Base-by-base conservation (phyloP, 2,113 vertebrate species). In the Oostethus manadensis region DNA sequence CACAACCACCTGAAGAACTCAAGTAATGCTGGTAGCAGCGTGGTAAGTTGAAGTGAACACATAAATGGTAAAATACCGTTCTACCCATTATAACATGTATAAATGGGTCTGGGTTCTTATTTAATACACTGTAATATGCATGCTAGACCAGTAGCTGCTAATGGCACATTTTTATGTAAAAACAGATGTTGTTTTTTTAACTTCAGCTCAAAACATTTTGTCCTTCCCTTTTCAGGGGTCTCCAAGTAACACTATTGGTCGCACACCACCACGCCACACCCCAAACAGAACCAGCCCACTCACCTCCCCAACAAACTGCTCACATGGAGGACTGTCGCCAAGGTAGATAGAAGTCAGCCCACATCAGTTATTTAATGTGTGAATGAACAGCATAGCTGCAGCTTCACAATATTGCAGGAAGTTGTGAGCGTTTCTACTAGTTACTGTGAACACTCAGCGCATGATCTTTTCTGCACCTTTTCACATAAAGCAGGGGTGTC, bases 1-100 rank as follows among this genome's bases (percentile, higher is more conserved):
- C 96, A 99, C 78, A 97, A 92, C 83, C 95, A 99, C 88, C 91
- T 99, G 78, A 98, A 98, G 90, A 99, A 96, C 86, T 94, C 94
- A 61, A 97, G 94, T 86, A 98, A 96, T 80, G 92, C 92, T 61
- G 79, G 81, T 78, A 82, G 84, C 79, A 90, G 83, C 67, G 89
- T 97, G 93, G 97, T 98, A 73, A 90, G 88, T 73, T 16, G 8
- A 17, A 14, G 17, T 8, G 26, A 29, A 42, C 29, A 33, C 29
- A 33, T 33, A 33, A 7, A 33, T 6, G 8, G 4, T 33, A 33
- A 33, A 33, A 33, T 33, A 33, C 29, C 5, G 29, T 7, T 5
- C 3, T 29, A 29, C 26, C 26, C 6, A 29, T 33, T 33, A 33
- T 4, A 33, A 33, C 29, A 4, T 7, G 5, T 33, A 7, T 33